These are phyloP conservation scores for Aphodius sticticus DNA, from an alignment of 2,888 invertebrate genomes.

Conservation along the genomic window DNA sequence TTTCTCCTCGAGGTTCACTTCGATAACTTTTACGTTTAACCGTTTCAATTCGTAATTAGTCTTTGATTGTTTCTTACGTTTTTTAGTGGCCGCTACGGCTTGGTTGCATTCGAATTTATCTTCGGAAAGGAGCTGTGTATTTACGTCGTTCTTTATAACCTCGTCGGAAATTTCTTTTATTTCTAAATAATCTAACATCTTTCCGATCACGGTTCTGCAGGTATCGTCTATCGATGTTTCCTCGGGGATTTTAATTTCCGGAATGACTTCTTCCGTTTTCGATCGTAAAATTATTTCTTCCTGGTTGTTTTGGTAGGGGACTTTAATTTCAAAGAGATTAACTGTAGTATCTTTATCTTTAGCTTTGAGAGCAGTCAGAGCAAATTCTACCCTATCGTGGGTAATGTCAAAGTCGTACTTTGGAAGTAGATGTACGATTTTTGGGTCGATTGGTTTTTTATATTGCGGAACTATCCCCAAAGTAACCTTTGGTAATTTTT, in stretches of 20 bases:
- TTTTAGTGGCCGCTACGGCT: conserved; percentile 22
- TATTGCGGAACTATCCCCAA: conserved; percentile 62
- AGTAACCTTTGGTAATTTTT: conserved; percentile 63
- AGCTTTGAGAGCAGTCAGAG: conserved; percentile 62
- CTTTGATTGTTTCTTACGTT: conserved; percentile 38
- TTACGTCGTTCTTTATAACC: conserved; percentile 46
- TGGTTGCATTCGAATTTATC: conserved; percentile 27
- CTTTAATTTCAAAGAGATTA: conserved; percentile 63
- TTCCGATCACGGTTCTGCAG: conserved; percentile 56
- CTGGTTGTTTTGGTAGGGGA: conserved; percentile 68
- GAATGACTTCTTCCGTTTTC: conserved; percentile 26
- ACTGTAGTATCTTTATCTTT: conserved; percentile 51
- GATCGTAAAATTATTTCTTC: conserved; percentile 63
- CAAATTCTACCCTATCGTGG: conserved; percentile 65
- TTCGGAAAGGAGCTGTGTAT: conserved; percentile 43
- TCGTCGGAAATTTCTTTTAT: conserved; percentile 55
- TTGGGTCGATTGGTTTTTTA: conserved; percentile 61
- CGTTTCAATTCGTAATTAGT: conserved; percentile 64
- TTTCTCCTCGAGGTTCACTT: conserved; percentile 56
- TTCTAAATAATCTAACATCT: conserved; percentile 43
- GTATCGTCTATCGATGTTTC: conserved; percentile 62
- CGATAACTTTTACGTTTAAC: conserved; percentile 73
- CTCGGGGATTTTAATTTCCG: conserved; percentile 25
- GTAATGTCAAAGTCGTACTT: conserved; percentile 60
- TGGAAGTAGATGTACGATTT: conserved; percentile 58